A percentile compares a stretch with the other conserved stretches of the same genome.
phyloP scores from a whole-genome alignment of 2,888 invertebrate species.

The Lucinisca nassula region DNA sequence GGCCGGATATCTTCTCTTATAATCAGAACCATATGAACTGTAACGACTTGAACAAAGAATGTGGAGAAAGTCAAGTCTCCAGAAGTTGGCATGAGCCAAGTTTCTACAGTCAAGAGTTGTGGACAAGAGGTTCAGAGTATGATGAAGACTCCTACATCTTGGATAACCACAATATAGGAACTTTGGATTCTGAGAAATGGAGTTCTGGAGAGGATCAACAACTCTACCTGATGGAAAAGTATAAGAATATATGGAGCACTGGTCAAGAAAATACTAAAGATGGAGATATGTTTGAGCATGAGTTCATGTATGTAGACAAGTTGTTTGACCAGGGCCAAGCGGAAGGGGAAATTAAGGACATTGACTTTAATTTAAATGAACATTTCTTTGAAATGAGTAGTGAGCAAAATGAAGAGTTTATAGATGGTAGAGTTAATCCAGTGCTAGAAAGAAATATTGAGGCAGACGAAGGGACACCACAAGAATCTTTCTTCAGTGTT shows the following conservation, averaged over 20 bases:
- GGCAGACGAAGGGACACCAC: background rate
- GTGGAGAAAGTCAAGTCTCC: background rate
- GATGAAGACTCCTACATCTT: background rate
- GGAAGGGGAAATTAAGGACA: background rate
- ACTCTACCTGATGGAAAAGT: conserved; percentile 20
- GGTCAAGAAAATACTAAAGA: conserved; percentile 35
- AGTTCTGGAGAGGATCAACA: conserved; percentile 5
- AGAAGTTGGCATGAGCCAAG: conserved; percentile 7
- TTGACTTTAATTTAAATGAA: background rate
- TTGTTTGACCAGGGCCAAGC: background rate
- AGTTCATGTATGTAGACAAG: background rate
- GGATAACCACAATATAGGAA: background rate
- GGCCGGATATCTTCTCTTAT: conserved; percentile 54
- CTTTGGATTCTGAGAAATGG: background rate
- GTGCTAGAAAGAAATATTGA: background rate
- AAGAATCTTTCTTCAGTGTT: conserved; percentile 46
- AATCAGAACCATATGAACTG: background rate
- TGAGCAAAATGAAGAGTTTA: background rate
- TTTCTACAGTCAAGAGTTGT: background rate
- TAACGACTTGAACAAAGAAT: background rate
- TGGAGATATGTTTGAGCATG: background rate
- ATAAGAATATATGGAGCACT: conserved; percentile 63
- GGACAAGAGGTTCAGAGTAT: background rate
- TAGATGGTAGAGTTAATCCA: background rate
- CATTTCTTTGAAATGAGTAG: background rate